A percentile compares a stretch with the other conserved stretches of the same genome.
Conservation (phyloP, 37 sponge, comb jelly and placozoan species). For the Agelas oroides region DNA sequence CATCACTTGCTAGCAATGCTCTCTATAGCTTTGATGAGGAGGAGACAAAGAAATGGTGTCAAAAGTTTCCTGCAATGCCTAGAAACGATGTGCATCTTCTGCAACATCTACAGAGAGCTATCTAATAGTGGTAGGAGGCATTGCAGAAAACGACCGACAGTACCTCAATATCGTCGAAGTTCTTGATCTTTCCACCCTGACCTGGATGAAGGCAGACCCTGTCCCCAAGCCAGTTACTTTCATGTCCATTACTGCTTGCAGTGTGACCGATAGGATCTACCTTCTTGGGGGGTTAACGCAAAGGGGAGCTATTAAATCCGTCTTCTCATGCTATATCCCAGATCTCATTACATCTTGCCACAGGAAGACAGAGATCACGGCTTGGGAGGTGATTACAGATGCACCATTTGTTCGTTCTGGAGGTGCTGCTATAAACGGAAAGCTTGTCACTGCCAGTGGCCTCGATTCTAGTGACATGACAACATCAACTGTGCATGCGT, state of each 20-base stretch:
- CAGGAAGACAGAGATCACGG: not conserved
- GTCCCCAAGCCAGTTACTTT: constrained; percentile 20
- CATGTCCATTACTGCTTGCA: constrained; percentile 25
- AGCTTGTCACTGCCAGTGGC: constrained; percentile 32
- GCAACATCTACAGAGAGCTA: not conserved
- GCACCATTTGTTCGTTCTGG: constrained; percentile 15
- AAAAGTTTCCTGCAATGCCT: constrained; percentile 18
- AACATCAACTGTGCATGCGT: constrained; percentile 1
- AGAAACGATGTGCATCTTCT: constrained; percentile 13
- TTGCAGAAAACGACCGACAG: not conserved
- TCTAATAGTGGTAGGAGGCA: constrained; percentile 13
- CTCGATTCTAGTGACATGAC: not conserved
- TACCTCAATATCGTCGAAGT: constrained; percentile 26
- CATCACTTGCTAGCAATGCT: not conserved
- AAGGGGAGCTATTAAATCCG: constrained; percentile 20
- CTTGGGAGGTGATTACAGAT: constrained; percentile 22
- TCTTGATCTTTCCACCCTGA: not conserved
- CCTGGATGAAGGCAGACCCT: not conserved
- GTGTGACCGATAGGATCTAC: constrained; percentile 9
- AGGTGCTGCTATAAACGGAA: constrained; percentile 16
- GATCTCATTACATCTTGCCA: not conserved
- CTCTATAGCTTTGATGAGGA: constrained; percentile 18
- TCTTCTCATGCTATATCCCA: constrained; percentile 12
- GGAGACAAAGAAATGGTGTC: constrained; percentile 10
- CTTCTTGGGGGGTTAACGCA: constrained; percentile 19